These are phyloP conservation scores for Stegostoma tigrinum DNA, from an alignment of 2,113 vertebrate species.

Conservation along the genomic window DNA sequence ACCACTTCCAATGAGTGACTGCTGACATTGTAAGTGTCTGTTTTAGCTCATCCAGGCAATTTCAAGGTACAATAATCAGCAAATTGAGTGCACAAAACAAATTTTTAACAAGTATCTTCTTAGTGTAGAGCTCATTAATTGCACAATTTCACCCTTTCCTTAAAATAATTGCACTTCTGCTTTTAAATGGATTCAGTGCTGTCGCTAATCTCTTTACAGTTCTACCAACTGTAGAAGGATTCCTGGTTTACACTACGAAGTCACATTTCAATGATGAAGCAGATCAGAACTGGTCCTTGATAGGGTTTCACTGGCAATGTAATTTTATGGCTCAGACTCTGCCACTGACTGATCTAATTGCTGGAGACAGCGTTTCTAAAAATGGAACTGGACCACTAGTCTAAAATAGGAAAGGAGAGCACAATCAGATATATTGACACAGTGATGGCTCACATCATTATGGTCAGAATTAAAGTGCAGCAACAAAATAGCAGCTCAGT, in stretches of 20 bases:
- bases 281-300: background rate
- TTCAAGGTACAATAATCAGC: background rate
- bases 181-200: background rate
- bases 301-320: slow-evolving; percentile 3
- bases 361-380: background rate
- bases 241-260: background rate
- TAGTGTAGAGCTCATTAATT: background rate
- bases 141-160: background rate
- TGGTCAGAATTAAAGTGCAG: background rate
- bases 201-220: background rate
- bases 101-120: background rate
- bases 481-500: background rate
- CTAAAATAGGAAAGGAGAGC: slow-evolving; percentile 6
- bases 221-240: background rate
- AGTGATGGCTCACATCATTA: background rate
- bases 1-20: background rate
- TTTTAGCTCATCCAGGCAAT: background rate
- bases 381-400: background rate
- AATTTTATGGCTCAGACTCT: background rate
- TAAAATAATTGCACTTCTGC: background rate
- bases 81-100: background rate
- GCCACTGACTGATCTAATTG: background rate
- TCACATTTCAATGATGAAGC: slow-evolving; percentile 22
- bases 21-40: background rate
- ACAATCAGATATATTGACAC: background rate